phyloP scores from a whole-genome alignment of 30 jellyfish, hydroid and myxozoan species.

The Mastigias papua region DNA sequence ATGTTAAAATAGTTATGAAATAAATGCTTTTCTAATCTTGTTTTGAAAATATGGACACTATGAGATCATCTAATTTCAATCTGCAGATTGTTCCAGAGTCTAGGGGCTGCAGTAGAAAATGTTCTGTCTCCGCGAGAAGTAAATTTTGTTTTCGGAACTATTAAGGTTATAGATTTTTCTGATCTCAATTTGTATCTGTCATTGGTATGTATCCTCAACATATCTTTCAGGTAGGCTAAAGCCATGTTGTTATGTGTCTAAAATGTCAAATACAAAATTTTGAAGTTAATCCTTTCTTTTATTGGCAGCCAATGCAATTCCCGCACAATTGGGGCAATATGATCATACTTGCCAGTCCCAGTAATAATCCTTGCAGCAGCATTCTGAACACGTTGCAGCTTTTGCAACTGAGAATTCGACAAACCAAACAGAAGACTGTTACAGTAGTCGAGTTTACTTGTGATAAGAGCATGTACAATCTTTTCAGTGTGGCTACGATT shows the following conservation, averaged over 20 bases:
- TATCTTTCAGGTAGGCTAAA: conserved; percentile 44
- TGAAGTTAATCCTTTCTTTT: conserved; percentile 65
- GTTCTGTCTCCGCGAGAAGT: conserved; percentile 40
- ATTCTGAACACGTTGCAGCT: conserved; percentile 61
- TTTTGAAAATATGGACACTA: conserved; percentile 40
- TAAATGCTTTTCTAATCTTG: conserved; percentile 16
- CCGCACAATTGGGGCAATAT: conserved; percentile 29
- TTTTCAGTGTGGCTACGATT: conserved; percentile 41
- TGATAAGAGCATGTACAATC: conserved; percentile 56
- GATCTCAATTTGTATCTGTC: conserved; percentile 1
- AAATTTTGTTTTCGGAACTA: conserved; percentile 39
- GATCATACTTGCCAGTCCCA: conserved; percentile 29
- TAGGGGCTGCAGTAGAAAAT: conserved; percentile 50
- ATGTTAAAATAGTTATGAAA: conserved; percentile 16
- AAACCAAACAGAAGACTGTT: conserved; percentile 54
- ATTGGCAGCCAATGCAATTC: conserved; percentile 79
- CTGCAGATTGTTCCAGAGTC: conserved; percentile 49
- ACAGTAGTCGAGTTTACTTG: conserved; percentile 58
- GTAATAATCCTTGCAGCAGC: conserved; percentile 59
- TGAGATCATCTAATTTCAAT: conserved; percentile 48
- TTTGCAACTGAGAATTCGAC: conserved; percentile 28
- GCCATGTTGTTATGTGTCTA: conserved; percentile 64
- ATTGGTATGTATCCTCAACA: conserved; percentile 39
- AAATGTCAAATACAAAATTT: conserved; percentile 42
- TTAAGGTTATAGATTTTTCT: conserved; percentile 15